Percentiles rank a stretch among this genome's conserved stretches.
phyloP scores from a whole-genome alignment of 2,797 vertebrate genomes.

The Sebastiscus tertius region DNA sequence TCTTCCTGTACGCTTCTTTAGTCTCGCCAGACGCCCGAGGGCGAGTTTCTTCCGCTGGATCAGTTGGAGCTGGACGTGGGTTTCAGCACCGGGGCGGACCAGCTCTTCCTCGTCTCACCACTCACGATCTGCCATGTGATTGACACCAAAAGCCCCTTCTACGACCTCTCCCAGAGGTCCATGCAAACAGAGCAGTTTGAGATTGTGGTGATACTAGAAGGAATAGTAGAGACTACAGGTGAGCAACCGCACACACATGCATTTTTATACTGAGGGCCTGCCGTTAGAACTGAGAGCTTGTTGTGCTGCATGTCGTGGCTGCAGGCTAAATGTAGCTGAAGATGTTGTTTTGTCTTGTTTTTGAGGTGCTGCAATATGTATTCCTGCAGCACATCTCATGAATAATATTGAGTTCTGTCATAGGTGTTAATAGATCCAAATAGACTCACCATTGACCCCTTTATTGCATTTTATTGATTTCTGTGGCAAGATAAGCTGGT shows the following conservation, averaged over 20 bases:
- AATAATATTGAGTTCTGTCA: constrained; percentile 13
- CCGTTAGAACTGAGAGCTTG: neutral
- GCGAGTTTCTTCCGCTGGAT: constrained; percentile 98
- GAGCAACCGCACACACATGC: constrained; percentile 68
- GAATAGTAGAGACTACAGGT: constrained; percentile 99
- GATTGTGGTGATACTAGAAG: constrained; percentile 98
- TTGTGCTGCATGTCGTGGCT: constrained; percentile 19
- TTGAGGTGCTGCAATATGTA: neutral
- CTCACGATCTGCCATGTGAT: constrained; percentile 99
- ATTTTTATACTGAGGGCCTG: neutral
- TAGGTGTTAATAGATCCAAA: constrained; percentile 41
- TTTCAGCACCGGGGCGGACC: constrained; percentile 98
- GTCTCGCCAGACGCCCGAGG: constrained; percentile 99
- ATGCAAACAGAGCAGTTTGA: constrained; percentile 99
- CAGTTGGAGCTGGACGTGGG: constrained; percentile 99
- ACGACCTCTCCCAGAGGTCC: constrained; percentile 97
- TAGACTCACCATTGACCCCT: constrained; percentile 49
- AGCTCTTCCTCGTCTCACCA: constrained; percentile 98
- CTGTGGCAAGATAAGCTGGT: constrained; percentile 31
- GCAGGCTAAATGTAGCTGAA: constrained; percentile 6
- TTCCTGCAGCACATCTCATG: constrained; percentile 11
- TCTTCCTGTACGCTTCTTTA: constrained; percentile 76
- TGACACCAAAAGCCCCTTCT: constrained; percentile 98
- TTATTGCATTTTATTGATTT: constrained; percentile 70
- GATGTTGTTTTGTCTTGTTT: constrained; percentile 2